Conservation (phyloP, 2,113 vertebrate genomes). For the Acrocephalus kingi region DNA sequence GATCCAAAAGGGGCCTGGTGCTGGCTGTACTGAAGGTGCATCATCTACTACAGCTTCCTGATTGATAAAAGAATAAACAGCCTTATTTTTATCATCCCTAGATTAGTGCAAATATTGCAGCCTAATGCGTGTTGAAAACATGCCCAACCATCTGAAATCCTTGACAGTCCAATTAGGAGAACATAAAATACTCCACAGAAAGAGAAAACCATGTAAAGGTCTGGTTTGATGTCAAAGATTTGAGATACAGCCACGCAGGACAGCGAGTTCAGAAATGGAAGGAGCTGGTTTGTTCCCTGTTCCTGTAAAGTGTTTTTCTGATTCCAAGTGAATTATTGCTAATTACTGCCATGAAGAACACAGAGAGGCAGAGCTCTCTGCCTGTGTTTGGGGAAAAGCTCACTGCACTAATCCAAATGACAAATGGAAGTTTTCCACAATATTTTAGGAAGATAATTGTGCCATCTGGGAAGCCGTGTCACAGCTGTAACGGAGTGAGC, state of each 20-base stretch:
- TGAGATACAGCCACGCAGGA: not conserved
- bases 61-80: not conserved
- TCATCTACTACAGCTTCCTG: not conserved
- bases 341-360: constrained; percentile 2
- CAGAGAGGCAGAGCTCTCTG: constrained; percentile 4
- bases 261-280: not conserved
- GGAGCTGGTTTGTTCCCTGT: not conserved
- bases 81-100: not conserved
- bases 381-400: constrained; percentile 31
- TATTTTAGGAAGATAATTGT: constrained; percentile 61
- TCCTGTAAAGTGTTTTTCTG: not conserved
- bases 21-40: not conserved
- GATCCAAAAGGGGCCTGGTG: not conserved
- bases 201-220: not conserved
- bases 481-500: constrained; percentile 31
- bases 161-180: not conserved
- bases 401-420: constrained; percentile 39
- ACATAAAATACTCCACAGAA: not conserved
- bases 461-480: constrained; percentile 54
- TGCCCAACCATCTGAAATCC: not conserved
- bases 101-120: not conserved
- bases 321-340: constrained; percentile 46
- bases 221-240: not conserved
- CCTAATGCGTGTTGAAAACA: not conserved
- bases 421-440: constrained; percentile 61